Evolutionary conservation across 2,113 vertebrate species (phyloP).

Genomic region (Antechinus flavipes): DNA sequence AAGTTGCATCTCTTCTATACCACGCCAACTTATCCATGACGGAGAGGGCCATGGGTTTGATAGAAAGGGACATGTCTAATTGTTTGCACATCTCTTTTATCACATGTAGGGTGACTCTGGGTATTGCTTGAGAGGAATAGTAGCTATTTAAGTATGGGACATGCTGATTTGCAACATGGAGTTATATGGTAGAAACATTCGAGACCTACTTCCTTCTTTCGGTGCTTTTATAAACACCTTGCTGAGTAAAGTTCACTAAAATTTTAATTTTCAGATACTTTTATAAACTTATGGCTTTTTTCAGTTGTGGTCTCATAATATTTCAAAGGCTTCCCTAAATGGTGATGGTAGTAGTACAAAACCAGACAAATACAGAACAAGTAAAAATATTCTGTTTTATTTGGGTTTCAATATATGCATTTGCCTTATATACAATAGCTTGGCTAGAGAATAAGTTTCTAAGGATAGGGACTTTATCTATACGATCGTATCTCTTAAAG

Average conservation of each 20-base stretch:
- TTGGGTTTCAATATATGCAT: not conserved
- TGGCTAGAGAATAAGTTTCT: not conserved
- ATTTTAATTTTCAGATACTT: slow-evolving; percentile 1
- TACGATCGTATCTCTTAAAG: not conserved
- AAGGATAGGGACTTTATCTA: not conserved
- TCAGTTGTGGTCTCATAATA: not conserved
- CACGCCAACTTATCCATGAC: not conserved
- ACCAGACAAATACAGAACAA: not conserved
- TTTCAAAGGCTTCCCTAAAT: not conserved
- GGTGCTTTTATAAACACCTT: not conserved
- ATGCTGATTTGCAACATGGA: not conserved
- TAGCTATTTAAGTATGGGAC: not conserved
- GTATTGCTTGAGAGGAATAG: not conserved
- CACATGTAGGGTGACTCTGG: not conserved
- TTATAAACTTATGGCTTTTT: slow-evolving; percentile 2
- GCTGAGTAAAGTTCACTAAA: not conserved
- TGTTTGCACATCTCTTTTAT: not conserved
- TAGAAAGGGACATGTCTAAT: not conserved
- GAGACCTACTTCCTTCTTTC: not conserved
- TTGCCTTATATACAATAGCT: not conserved
- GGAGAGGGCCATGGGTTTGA: not conserved
- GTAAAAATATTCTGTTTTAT: not conserved
- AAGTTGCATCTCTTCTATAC: not conserved
- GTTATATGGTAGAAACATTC: not conserved
- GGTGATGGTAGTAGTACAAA: not conserved